Percentiles rank a stretch among this genome's conserved stretches.
Conservation (phyloP, 2,888 invertebrate species). For the Drosophila tripunctata region DNA sequence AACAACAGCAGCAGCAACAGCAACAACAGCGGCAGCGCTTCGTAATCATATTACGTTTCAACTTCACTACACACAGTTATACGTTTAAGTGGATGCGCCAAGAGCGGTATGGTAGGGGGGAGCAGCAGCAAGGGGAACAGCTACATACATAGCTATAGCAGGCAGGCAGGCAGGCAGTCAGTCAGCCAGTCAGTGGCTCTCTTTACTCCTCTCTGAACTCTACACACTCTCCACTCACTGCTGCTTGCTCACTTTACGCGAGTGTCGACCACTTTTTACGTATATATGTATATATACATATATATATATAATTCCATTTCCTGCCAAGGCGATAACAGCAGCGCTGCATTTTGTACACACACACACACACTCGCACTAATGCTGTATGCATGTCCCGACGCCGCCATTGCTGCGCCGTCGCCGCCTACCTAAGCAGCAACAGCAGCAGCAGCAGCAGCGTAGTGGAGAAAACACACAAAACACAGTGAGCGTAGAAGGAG, state of each 20-base stretch:
- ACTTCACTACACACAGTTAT: slow-evolving; percentile 28
- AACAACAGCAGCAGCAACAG: too few species aligned
- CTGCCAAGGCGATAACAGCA: slow-evolving; percentile 81
- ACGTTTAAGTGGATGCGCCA: too few species aligned
- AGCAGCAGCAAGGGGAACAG: too few species aligned
- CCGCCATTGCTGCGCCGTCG: slow-evolving; percentile 55
- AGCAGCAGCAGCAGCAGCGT: slow-evolving; percentile 5
- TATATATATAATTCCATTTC: slow-evolving; percentile 82
- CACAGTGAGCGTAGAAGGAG: too few species aligned
- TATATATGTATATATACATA: too few species aligned
- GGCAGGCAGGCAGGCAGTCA: too few species aligned
- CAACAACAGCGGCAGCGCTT: too few species aligned
- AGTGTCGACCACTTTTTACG: slow-evolving; percentile 71
- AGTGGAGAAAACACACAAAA: slow-evolving; percentile 1
- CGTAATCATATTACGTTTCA: slow-evolving; percentile 64
- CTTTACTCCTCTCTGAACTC: too few species aligned
- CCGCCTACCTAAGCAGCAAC: slow-evolving; percentile 43
- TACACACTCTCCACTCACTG: too few species aligned
- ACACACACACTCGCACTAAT: slow-evolving; percentile 13
- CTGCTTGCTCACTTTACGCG: slow-evolving; percentile 17
- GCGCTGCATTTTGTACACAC: slow-evolving; percentile 42
- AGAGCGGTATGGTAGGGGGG: too few species aligned
- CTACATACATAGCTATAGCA: too few species aligned
- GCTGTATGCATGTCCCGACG: slow-evolving; percentile 54
- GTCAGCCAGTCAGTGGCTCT: slow-evolving; percentile 3